Percentiles rank a stretch among this genome's conserved stretches.
Conservation (phyloP, 2,888 invertebrate species). For the Alcis repandata region DNA sequence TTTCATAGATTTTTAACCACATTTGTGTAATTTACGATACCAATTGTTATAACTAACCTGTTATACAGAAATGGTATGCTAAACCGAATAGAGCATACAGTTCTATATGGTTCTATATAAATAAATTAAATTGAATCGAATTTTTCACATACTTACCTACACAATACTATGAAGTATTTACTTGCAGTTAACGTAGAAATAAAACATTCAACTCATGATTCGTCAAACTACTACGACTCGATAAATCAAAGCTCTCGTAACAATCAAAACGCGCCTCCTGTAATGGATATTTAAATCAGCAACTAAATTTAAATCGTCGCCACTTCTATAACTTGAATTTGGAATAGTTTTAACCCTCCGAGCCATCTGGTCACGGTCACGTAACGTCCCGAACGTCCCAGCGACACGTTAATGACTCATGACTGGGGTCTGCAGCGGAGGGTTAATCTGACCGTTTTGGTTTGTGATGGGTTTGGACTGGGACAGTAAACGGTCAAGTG, state of each 20-base stretch:
- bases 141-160: no score
- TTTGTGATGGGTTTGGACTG: conserved; percentile 3
- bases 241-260: background rate
- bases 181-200: no score
- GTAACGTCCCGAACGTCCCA: conserved; percentile 15
- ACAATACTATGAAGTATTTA: no score
- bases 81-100: no score
- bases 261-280: background rate
- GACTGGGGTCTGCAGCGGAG: conserved; percentile 16
- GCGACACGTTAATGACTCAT: conserved; percentile 30
- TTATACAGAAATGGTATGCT: no score
- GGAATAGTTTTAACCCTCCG: conserved; percentile 24
- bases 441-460: conserved; percentile 25
- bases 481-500: background rate
- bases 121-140: no score
- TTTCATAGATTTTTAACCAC: no score
- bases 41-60: no score
- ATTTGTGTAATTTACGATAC: no score
- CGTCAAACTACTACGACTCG: background rate
- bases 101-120: no score
- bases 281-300: conserved; percentile 13
- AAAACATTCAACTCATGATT: no score
- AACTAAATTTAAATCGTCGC: conserved; percentile 17
- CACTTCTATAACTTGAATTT: conserved; percentile 14
- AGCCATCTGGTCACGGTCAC: conserved; percentile 23